Evolutionary conservation across 2,113 vertebrate species (phyloP).

Genomic region (Macrotus californicus): DNA sequence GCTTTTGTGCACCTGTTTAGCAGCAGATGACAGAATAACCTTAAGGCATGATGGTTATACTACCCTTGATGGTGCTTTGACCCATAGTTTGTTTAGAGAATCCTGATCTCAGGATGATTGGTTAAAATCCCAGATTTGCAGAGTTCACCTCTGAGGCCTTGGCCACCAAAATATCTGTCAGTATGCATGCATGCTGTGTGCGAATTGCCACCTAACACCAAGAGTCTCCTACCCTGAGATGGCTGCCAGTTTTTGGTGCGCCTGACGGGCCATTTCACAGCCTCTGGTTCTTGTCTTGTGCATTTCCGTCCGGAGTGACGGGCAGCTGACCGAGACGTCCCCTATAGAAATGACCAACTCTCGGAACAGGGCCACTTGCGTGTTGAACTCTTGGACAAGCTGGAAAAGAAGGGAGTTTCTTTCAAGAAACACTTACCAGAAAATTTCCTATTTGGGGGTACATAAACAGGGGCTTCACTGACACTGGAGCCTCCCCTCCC

Average conservation of each 20-base stretch:
- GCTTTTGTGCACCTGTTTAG: conserved; percentile 1
- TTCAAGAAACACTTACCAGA: conserved; percentile 15
- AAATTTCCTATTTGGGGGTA: neutral
- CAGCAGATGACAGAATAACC: conserved; percentile 40
- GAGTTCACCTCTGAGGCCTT: neutral
- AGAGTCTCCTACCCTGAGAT: conserved; percentile 92
- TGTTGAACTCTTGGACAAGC: conserved; percentile 99
- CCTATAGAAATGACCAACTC: conserved; percentile 98
- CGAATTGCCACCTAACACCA: conserved; percentile 29
- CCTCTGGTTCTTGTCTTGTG: conserved; percentile 92
- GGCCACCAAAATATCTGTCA: neutral
- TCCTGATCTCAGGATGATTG: neutral
- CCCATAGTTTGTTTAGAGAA: neutral
- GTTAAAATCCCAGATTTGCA: neutral
- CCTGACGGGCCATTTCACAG: conserved; percentile 93
- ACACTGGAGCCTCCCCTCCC: neutral
- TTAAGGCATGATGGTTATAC: neutral
- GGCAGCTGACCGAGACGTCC: conserved; percentile 91
- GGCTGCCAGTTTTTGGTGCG: conserved; percentile 93
- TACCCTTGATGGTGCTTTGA: neutral
- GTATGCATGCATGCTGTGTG: neutral
- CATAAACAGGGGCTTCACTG: neutral
- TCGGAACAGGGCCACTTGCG: conserved; percentile 95
- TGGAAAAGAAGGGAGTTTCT: conserved; percentile 78
- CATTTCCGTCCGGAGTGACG: conserved; percentile 90